phyloP scores from a whole-genome alignment of 2,797 vertebrate genomes.

The Varecia variegata region DNA sequence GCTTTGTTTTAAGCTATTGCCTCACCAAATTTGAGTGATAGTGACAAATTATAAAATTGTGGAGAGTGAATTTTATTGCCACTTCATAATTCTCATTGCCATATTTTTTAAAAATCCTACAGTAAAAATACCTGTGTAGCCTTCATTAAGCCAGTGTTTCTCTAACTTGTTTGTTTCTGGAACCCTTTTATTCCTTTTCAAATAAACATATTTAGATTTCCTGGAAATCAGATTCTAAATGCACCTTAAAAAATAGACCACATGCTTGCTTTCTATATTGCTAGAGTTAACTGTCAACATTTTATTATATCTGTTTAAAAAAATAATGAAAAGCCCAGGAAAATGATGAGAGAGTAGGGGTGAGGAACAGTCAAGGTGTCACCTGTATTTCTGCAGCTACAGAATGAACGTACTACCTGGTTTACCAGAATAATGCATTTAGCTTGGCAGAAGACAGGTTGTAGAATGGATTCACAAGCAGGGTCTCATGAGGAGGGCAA shows the following conservation, averaged over 20 bases:
- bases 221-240: neutral
- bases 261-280: neutral
- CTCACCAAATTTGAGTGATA: neutral
- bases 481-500: neutral
- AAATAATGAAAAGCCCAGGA: neutral
- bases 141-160: neutral
- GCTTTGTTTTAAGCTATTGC: neutral
- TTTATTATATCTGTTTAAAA: neutral
- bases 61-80: neutral
- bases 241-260: neutral
- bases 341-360: neutral
- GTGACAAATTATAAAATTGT: neutral
- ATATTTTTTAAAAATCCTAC: neutral
- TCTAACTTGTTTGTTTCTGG: neutral
- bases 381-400: neutral
- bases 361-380: neutral
- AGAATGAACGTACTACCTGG: neutral
- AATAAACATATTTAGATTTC: neutral
- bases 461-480: neutral
- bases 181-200: neutral
- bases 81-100: neutral
- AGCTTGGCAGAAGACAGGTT: neutral
- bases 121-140: neutral
- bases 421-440: neutral
- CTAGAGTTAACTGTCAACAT: neutral